A percentile compares a stretch with the other conserved stretches of the same genome.
Conservation (phyloP, 2,797 vertebrate species). For the Hirundo rustica region DNA sequence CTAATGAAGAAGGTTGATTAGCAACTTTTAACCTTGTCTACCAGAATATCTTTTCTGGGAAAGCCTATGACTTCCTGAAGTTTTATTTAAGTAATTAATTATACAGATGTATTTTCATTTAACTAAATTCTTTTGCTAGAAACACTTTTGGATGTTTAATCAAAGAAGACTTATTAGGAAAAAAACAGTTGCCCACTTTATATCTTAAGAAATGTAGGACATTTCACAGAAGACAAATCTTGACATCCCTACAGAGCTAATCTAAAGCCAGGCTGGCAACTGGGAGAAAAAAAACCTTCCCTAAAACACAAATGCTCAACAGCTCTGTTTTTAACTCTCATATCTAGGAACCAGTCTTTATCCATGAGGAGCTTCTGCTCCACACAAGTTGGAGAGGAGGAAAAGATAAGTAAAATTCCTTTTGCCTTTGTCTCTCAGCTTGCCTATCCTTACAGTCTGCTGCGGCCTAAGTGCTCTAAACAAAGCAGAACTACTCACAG, state of each 20-base stretch:
- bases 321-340: background rate
- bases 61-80: background rate
- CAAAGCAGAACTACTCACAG: background rate
- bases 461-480: background rate
- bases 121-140: background rate
- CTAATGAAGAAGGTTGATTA: background rate
- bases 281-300: background rate
- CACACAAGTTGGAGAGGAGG: background rate
- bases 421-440: background rate
- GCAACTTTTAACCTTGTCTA: background rate
- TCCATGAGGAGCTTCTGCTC: fast-evolving
- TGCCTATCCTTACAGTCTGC: no score
- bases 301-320: background rate
- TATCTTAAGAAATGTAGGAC: background rate
- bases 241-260: background rate
- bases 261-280: background rate
- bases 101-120: background rate
- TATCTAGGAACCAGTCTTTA: background rate
- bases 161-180: background rate
- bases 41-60: background rate
- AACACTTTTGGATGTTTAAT: background rate
- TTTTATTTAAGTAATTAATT: background rate
- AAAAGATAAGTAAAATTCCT: background rate
- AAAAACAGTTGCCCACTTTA: background rate
- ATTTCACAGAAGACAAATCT: background rate